Evolutionary conservation across 2,797 vertebrate genomes (phyloP).

Genomic region (Oreochromis grahami): DNA sequence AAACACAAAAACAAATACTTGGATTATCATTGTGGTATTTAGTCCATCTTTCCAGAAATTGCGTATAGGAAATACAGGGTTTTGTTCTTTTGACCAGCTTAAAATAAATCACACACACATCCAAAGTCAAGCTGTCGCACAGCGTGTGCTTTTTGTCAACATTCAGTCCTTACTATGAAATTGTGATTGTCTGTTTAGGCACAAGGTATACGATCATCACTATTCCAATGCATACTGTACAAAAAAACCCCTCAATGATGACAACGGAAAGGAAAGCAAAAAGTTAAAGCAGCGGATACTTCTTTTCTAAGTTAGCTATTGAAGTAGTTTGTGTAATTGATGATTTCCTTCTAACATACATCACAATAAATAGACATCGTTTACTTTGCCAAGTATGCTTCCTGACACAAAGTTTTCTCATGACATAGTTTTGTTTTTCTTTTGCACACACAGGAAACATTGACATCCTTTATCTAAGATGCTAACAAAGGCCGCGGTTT

Average conservation of each 20-base stretch:
- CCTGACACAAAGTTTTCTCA: not conserved
- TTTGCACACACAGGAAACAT: not conserved
- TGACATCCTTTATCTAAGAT: not conserved
- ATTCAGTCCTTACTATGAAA: not conserved
- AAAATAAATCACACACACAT: not conserved
- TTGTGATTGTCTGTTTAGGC: not conserved
- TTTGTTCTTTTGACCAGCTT: not conserved
- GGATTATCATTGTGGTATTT: not conserved
- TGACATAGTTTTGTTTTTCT: not conserved
- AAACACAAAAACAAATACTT: not conserved
- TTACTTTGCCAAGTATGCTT: not conserved
- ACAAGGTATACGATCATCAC: not conserved
- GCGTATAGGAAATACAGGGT: not conserved
- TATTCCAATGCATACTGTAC: not conserved
- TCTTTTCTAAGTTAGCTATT: not conserved
- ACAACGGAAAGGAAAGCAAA: not conserved
- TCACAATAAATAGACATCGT: not conserved
- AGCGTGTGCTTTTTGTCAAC: not conserved
- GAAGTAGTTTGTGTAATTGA: not conserved
- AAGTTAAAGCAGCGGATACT: not conserved
- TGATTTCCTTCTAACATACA: not conserved
- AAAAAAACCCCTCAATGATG: rapidly evolving
- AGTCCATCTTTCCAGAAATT: not conserved
- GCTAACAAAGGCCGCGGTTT: not conserved
- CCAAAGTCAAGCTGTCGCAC: not conserved